Evolutionary conservation across 2,888 invertebrate genomes (phyloP), one percentile per base, ranked within the genome.

Genomic region (Serripes groenlandicus): DNA sequence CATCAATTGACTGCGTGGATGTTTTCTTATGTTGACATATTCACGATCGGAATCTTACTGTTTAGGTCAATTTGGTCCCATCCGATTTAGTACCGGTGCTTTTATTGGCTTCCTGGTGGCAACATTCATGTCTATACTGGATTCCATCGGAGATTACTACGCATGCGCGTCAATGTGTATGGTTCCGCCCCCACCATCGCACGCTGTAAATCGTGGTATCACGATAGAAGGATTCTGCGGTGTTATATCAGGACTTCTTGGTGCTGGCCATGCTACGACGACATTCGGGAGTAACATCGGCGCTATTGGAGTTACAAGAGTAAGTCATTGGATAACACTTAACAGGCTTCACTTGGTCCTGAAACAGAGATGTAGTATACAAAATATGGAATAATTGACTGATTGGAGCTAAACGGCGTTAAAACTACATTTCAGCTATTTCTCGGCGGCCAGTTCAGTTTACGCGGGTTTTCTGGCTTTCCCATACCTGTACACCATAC

Each of bases 231-330:
- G 97, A 0, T 94, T 97, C 0, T 97, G 97, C 52, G 97, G 97
- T 0, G 95, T 97, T 75, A 94, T 98, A 58, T 97, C 97, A 0
- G 98, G 97, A 0, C 95, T 97, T 7, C 97, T 97, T 96, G 98
- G 98, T 21, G 96, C 97, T 54, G 97, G 97, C 0, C 97, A 97
- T 91, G 97, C 97, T 0, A 97, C 97, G 72, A 98, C 97, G 90
- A 97, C 97, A 1, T 98, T 97, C 91, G 97, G 97, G 30, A 97
- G 97, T 93, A 98, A 98, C 94, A 97, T 98, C 49, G 98, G 98
- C 0, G 97, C 97, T 0, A 97, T 98, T 87, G 98, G 97, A 64
- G 96, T 97, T 0, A 97, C 97, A 2, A 97, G 97, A 95, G 97
- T 97, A 73, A 5, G 52, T 64, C 9, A n/a, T 58, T n/a, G n/a